Base-by-base conservation (phyloP, 2,888 invertebrate genomes). In the Andrena trimmerana region DNA sequence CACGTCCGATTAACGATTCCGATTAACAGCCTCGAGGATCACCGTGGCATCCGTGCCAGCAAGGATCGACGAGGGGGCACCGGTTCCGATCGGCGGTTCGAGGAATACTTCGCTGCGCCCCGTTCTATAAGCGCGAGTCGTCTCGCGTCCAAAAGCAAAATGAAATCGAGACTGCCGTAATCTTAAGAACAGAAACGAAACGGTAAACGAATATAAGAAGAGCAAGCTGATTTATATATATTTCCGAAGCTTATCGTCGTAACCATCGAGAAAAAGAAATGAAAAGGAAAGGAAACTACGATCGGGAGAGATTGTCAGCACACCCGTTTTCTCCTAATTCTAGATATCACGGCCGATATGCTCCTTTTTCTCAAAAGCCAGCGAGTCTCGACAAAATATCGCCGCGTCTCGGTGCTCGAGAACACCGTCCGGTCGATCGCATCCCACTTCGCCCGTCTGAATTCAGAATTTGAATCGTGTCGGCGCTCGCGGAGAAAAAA, bases 291-390 rank as follows among this genome's bases (percentile, higher is more conserved):
- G 1, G 7, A 27, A 20, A 13, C 8, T 27, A 31, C 29, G 48
- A 69, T 29, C 52, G 27, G 4, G n/a, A 16, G 5, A 62, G 24
- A 27, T 78, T 13, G 36, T 33, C 52, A 54, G 24, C 50, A 67
- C n/a, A 67, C 36, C 42, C 16, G 60, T 50, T 48, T 48, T 65
- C 65, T 70, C 60, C 59, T n/a, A 69, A 79, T 76, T 60, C 71
- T 62, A 66, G 52, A 16, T 24, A 2, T 36, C 20, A 1, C 50
- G n/a, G 16, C 20, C 63, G 67, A 54, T 77, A 66, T 62, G 62
- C 67, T 77, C 80, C 71, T 60, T 77, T 67, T 57, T 24, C 57
- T 54, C 6, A 62, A 60, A 33, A 70, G 66, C 10, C 16, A 31
- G 65, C 52, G 13, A 36, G 20, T n/a, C 33, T 52, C 57, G 57